Evolutionary conservation across 2,888 invertebrate species (phyloP), one percentile per base, ranked within the genome.

Genomic region (Emmelina monodactyla): DNA sequence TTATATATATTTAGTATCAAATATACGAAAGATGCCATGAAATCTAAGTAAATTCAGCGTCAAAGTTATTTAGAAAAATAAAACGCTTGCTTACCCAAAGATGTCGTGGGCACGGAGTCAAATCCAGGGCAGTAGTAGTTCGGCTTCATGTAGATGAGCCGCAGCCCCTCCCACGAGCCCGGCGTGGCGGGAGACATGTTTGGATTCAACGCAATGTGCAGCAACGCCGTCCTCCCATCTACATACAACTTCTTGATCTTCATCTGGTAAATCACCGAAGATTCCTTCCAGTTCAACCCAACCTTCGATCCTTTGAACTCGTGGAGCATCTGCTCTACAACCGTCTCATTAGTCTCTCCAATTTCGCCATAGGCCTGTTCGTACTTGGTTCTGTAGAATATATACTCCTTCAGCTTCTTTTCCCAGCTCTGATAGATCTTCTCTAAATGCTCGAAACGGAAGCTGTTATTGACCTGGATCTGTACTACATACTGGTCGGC

Each of bases 211-310:
- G 54, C 49, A 1, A 68, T 50, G 34, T 79, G 79, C 1, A 73
- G 36, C 33, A 79, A 29, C 14, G 53, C 55, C 1, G 65, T 61
- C 38, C 43, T 58, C 1, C 47, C 50, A 29, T 78, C 68, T 39
- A 73, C 41, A 44, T 63, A 70, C 22, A 70, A 29, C 31, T 66
- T 58, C 41, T 68, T 70, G 14, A 73, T 40, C 34, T 55, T 62
- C 25, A 59, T 42, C 14, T 47, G 45, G n/a, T 49, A 44, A 7
- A 61, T 46, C 6, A 61, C 46, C 1, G 56, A 49, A 1, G 51
- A 53, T 10, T 55, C 55, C 28, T 48, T 58, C 37, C 46, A 46
- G 25, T 53, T 47, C 25, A 56, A 39, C 6, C 47, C 49, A 1
- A 55, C 48, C 11, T 49, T 45, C 0, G 45, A 32, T 1, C 32